Base-by-base conservation (phyloP, 1,140 invertebrate species). In the Sogatella furcifera region DNA sequence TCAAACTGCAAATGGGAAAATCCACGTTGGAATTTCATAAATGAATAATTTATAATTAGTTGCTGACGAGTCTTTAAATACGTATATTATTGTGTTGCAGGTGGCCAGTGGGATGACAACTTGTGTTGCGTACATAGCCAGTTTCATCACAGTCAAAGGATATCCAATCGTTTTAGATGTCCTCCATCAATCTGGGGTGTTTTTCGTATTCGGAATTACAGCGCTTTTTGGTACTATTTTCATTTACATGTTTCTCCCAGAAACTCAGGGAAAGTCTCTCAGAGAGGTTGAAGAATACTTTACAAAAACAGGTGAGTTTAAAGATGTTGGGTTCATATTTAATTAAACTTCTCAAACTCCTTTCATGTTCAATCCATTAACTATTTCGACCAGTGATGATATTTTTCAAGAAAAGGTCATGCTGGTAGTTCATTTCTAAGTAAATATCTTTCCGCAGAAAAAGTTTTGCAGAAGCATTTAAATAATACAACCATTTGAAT, bases 241-340 rank as follows among this genome's bases (percentile, higher is more conserved):
- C 64, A 75, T 90, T 0, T 70, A 78, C 3, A 69, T 84, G 9
- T 79, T 81, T 14, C 69, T 94, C 5, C 90, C 91, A 0, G 91
- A 95, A 72, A 95, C 90, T 0, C 88, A 86, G 63, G 85, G 88
- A 0, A 86, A 85, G 64, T 82, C 80, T 1, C 72, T 92, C 6
- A 77, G 82, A 14, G 84, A 92, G 69, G 88, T 92, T 5, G 67
- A 69, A 61, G 52, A 60, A 14, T 60, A 65, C 57, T 68, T 67
- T 38, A 59, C 21, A 19, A 49, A 15, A 14, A 5, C 46, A 8
- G 46, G 46, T 49, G 17, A 1, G 46, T 38, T 9, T 38, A 10
- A 38, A 13, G 34, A 38, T 38, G 34, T 38, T 5, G 9, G 11
- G 8, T 13, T 13, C 11, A 13, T 38, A 38, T 28, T 28, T 6